Evolutionary conservation across 1,140 invertebrate genomes (phyloP), one percentile per base, ranked within the genome.

Genomic region (Drosophila triauraria): DNA sequence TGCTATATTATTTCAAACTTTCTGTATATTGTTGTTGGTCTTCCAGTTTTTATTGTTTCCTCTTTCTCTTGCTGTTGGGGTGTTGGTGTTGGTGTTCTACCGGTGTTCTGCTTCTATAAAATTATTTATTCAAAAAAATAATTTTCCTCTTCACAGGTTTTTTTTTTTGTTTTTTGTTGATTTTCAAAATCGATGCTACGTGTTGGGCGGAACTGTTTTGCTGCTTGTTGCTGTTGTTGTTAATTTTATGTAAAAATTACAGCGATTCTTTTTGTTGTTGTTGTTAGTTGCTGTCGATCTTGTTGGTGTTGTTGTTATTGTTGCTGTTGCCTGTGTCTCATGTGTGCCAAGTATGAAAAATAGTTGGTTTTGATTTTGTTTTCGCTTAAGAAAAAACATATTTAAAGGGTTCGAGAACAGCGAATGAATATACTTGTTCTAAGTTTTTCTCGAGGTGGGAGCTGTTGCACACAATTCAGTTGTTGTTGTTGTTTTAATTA

Each of bases 131-230:
- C 53, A 56, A 57, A 72, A 79, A 79, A 72, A 79, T 65, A 79
- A 59, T 54, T 57, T 57, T 56, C 25, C 30, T 63, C 53, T 68
- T 42, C 53, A 30, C 76, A 40, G 23, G 35, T 53, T 50, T 53
- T 50, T 38, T 48, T 53, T 46, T 43, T 72, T 27, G 44, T 56
- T 58, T 44, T 61, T 59, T 65, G 54, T 80, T 90, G 80, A 88
- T 91, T 91, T 87, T 91, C 77, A 87, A 91, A 86, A 91, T 91
- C 86, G 86, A 91, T 91, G 82, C 76, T 82, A 88, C 75, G 80
- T 91, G 74, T 91, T 87, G 87, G 86, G 87, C 87, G 86, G 87
- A 91, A 91, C 87, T 91, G 82, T 69, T 88, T 74, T 80, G 77
- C 54, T 86, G 53, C 50, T 82, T 82, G 75, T 74, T 79, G 60